A percentile compares a stretch with the other conserved stretches of the same genome.
phyloP scores from a whole-genome alignment of 2,113 vertebrate genomes.

The Indri indri region DNA sequence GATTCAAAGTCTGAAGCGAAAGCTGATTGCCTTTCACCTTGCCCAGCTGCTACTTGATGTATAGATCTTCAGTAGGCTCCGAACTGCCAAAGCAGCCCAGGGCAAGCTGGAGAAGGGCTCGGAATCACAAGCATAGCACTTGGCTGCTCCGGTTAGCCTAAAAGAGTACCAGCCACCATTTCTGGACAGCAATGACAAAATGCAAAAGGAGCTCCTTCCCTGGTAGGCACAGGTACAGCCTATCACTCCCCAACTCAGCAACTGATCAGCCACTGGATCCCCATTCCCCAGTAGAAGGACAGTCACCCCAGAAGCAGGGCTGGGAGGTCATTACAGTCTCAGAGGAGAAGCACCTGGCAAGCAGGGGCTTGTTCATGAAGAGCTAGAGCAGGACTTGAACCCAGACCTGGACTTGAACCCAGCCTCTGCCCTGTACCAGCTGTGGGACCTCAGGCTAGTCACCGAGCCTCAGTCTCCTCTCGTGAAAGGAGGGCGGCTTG shows the following conservation, averaged over 20 bases:
- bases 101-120: not conserved
- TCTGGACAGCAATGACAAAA: not conserved
- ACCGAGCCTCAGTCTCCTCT: not conserved
- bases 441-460: not conserved
- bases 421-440: not conserved
- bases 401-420: not conserved
- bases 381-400: not conserved
- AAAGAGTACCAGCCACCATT: not conserved
- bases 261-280: accelerated
- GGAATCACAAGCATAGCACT: not conserved
- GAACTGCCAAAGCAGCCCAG: not conserved
- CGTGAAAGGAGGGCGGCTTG: not conserved
- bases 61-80: not conserved
- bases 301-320: not conserved
- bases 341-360: not conserved
- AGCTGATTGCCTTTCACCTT: not conserved
- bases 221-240: not conserved
- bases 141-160: not conserved
- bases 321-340: not conserved
- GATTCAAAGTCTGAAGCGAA: not conserved
- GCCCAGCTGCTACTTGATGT: not conserved
- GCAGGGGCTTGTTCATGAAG: not conserved
- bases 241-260: not conserved
- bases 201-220: not conserved
- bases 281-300: not conserved